Conservation (phyloP, 2,888 invertebrate genomes). For the Xanthia icteritia region DNA sequence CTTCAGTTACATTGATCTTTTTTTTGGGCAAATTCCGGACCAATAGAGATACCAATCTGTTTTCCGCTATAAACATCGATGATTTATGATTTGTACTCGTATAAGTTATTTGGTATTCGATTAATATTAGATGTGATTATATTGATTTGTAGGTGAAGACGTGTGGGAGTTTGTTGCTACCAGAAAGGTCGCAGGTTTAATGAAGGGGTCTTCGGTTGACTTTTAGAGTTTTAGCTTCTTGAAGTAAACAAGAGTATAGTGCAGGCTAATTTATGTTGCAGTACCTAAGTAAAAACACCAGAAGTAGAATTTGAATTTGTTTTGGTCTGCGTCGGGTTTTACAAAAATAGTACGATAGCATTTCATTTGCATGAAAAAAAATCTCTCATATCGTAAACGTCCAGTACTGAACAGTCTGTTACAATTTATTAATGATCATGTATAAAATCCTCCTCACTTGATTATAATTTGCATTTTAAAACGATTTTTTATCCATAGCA, state of each 20-base stretch:
- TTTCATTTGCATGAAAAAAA: not conserved
- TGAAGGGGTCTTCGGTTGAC: not conserved
- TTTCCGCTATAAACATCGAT: not conserved
- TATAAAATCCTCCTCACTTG: not conserved
- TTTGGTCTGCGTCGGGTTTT: not conserved
- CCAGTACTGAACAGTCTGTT: not conserved
- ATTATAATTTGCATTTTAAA: slow-evolving; percentile 5
- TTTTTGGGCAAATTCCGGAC: not conserved
- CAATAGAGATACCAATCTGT: not conserved
- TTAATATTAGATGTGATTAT: not conserved
- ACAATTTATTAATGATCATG: not conserved
- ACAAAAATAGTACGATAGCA: not conserved
- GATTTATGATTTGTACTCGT: not conserved
- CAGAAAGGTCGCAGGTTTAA: not conserved
- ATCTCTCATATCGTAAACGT: not conserved
- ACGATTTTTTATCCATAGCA: not conserved
- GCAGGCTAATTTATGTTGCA: not conserved
- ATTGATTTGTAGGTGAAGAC: too few relatives aligned
- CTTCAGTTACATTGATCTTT: not conserved
- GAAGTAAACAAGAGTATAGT: not conserved
- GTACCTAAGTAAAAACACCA: not conserved
- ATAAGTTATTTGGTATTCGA: not conserved
- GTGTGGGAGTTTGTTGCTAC: not conserved
- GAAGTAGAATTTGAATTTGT: not conserved
- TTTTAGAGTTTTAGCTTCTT: not conserved